Conservation (phyloP, 2,888 invertebrate genomes). For the Crioceris asparagi region DNA sequence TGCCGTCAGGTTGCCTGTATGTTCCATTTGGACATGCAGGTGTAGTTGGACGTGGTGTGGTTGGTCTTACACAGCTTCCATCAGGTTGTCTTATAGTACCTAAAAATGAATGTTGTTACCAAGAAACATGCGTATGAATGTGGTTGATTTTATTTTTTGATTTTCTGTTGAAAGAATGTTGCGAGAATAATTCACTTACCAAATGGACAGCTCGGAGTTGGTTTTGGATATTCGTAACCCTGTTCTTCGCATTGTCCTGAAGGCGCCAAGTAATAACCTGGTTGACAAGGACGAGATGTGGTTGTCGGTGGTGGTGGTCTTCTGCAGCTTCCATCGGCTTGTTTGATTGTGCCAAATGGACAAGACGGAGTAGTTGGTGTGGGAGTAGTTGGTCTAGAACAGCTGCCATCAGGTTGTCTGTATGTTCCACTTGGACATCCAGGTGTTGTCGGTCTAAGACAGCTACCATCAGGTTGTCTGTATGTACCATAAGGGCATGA, state of each 20-base stretch:
- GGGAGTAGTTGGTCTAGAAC: constrained; percentile 9
- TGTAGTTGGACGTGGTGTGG: constrained; percentile 8
- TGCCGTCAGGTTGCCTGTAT: constrained; percentile 9
- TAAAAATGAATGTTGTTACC: too few species aligned
- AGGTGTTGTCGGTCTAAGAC: constrained; percentile 4
- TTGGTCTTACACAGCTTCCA: constrained; percentile 10
- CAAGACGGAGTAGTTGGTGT: constrained; percentile 7
- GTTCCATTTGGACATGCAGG: constrained; percentile 17
- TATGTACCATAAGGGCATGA: constrained; percentile 6
- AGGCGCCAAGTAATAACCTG: constrained; percentile 12
- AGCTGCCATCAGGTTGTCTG: constrained; percentile 9
- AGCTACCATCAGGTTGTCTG: constrained; percentile 9
- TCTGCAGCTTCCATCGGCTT: constrained; percentile 10
- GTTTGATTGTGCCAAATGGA: constrained; percentile 8
- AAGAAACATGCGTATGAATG: too few species aligned
- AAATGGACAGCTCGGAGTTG: too few species aligned
- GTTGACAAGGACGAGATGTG: constrained; percentile 13
- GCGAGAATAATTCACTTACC: constrained; percentile 7
- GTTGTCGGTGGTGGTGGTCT: constrained; percentile 7
- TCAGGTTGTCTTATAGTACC: constrained; percentile 9
- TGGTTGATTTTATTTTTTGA: too few species aligned
- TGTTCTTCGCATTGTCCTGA: constrained; percentile 15
- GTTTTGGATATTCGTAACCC: too few species aligned
- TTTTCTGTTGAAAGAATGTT: too few species aligned
- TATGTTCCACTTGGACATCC: constrained; percentile 11